phyloP scores from a whole-genome alignment of 2,797 vertebrate genomes.

The Anguilla megastoma region DNA sequence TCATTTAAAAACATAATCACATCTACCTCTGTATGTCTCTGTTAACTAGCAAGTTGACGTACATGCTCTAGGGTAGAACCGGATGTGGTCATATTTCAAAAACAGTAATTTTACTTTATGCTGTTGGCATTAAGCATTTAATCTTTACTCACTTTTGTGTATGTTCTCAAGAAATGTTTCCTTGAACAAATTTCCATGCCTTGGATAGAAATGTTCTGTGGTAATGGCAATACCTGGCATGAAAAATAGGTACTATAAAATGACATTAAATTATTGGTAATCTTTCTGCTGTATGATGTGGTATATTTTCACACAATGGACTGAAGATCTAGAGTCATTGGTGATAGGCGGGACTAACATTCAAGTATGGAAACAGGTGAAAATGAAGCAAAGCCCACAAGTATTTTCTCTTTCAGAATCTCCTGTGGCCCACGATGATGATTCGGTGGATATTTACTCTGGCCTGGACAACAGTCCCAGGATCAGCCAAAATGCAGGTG shows the following conservation, averaged over 20 bases:
- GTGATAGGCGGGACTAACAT: neutral
- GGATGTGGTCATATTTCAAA: neutral
- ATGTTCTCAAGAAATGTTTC: neutral
- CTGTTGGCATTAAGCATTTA: neutral
- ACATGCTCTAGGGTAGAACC: no score
- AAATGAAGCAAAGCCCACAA: neutral
- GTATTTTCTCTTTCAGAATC: slow-evolving; percentile 63
- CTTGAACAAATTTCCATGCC: no score
- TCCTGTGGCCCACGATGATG: slow-evolving; percentile 73
- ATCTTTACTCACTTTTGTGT: neutral
- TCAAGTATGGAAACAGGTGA: neutral
- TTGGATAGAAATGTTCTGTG: neutral
- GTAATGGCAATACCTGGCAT: neutral
- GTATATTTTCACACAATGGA: neutral
- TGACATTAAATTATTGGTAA: neutral
- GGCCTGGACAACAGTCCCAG: slow-evolving; percentile 73
- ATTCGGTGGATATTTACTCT: slow-evolving; percentile 94
- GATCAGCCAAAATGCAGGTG: slow-evolving; percentile 69
- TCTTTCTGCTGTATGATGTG: neutral
- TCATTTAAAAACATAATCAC: neutral
- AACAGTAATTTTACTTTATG: neutral
- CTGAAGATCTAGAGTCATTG: neutral
- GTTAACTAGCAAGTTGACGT: neutral
- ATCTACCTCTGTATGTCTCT: neutral
- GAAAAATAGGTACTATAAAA: neutral